Percentiles rank a stretch among this genome's conserved stretches.
Evolutionary conservation across 2,797 vertebrate genomes (phyloP).

Genomic region (Takifugu rubripes): DNA sequence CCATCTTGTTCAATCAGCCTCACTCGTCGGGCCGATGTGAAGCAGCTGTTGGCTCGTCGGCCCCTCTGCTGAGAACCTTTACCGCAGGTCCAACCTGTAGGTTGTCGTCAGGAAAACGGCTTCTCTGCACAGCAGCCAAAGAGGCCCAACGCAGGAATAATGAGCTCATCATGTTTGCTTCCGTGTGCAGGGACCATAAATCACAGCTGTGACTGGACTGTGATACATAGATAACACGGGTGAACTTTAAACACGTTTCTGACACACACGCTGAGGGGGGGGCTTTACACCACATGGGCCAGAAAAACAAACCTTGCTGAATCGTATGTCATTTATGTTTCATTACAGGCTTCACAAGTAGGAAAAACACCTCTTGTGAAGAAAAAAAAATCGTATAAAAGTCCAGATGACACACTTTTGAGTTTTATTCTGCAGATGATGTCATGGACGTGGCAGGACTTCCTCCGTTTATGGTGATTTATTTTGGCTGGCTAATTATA

Average conservation of each 20-base stretch:
- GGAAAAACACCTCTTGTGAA: no score
- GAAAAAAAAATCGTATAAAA: no score
- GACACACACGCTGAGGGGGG: background rate
- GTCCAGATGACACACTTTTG: no score
- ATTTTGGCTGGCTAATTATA: no score
- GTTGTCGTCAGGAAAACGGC: conserved; percentile 4
- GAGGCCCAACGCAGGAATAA: conserved; percentile 5
- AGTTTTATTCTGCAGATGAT: no score
- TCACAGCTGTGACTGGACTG: background rate
- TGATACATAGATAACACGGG: background rate
- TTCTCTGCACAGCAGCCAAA: conserved; percentile 5
- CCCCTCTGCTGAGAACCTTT: background rate
- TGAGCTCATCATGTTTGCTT: conserved; percentile 14
- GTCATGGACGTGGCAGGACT: no score
- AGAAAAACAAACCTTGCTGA: background rate
- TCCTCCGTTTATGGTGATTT: no score
- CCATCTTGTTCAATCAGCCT: conserved; percentile 35
- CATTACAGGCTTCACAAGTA: no score
- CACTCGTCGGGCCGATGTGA: conserved; percentile 25
- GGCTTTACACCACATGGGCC: background rate
- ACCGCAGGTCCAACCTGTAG: conserved; percentile 8
- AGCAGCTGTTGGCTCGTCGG: conserved; percentile 42
- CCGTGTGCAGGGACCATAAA: conserved; percentile 15
- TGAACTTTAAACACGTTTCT: background rate
- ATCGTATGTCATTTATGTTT: no score